phyloP scores from a whole-genome alignment of 2,113 vertebrate species.

The Phylloscopus trochiloides region DNA sequence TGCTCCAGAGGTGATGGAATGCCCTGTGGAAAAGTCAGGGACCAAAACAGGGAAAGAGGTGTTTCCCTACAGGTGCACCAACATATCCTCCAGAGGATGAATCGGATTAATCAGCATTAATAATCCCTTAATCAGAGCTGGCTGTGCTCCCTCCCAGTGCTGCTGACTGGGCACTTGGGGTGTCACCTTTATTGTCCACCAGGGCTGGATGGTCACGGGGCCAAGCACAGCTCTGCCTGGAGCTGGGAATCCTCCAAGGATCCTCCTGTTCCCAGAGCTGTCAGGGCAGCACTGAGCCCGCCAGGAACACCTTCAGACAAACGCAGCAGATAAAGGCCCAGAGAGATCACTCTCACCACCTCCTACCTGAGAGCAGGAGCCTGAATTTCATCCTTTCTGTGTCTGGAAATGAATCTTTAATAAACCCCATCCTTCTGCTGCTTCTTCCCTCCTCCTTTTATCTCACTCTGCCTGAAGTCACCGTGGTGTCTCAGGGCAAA shows the following conservation, averaged over 20 bases:
- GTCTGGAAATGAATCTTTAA: not conserved
- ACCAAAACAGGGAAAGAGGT: accelerated
- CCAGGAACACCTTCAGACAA: not conserved
- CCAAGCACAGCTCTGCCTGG: accelerated
- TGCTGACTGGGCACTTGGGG: not conserved
- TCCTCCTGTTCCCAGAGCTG: not conserved
- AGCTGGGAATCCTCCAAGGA: not conserved
- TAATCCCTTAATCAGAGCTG: accelerated
- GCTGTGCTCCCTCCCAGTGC: not conserved
- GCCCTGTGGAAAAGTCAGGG: not conserved
- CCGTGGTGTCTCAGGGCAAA: not conserved
- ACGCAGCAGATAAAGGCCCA: not conserved
- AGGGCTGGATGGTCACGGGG: accelerated
- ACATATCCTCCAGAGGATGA: not conserved
- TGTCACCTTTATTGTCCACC: accelerated
- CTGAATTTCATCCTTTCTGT: not conserved
- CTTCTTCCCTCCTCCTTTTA: not conserved
- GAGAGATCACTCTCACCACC: not conserved
- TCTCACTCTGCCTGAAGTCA: not conserved
- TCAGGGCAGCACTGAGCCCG: not conserved
- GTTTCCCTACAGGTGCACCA: not conserved
- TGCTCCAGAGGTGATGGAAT: accelerated
- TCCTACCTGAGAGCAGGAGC: not conserved
- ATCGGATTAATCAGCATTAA: not conserved
- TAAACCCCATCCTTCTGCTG: not conserved